A percentile compares a stretch with the other conserved stretches of the same genome.
Conservation (phyloP, 2,888 invertebrate genomes). For the Penaeus monodon region DNA sequence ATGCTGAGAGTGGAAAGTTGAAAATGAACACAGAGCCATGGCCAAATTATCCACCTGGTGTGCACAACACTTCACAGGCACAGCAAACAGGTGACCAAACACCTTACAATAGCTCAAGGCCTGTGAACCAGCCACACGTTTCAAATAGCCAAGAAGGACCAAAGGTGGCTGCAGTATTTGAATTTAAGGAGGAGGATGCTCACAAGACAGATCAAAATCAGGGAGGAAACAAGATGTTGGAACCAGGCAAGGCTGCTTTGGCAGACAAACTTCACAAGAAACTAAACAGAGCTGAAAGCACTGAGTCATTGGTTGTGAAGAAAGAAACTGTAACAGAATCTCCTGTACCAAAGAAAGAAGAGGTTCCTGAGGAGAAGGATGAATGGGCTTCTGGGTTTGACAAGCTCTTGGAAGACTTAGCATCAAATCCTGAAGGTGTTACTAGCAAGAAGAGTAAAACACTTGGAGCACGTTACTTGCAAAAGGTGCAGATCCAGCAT, state of each 20-base stretch:
- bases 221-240: slow-evolving; percentile 26
- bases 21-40: slow-evolving; percentile 20
- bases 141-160: slow-evolving; percentile 15
- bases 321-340: slow-evolving; percentile 24
- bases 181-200: slow-evolving; percentile 41
- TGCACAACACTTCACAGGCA: neutral
- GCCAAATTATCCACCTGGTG: slow-evolving; percentile 7
- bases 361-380: slow-evolving; percentile 26
- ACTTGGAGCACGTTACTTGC: slow-evolving; percentile 59
- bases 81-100: neutral
- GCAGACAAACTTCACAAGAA: slow-evolving; percentile 58
- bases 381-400: slow-evolving; percentile 49
- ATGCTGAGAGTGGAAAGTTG: slow-evolving; percentile 29
- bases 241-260: slow-evolving; percentile 59
- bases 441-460: slow-evolving; percentile 60
- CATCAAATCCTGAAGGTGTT: slow-evolving; percentile 54
- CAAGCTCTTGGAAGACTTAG: slow-evolving; percentile 59
- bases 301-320: slow-evolving; percentile 27
- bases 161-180: slow-evolving; percentile 24
- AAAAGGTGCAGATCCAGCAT: slow-evolving; percentile 59
- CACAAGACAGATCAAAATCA: slow-evolving; percentile 15
- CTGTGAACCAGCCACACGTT: neutral
- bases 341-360: too few species aligned
- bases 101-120: slow-evolving; percentile 6
- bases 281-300: slow-evolving; percentile 42